A percentile compares a stretch with the other conserved stretches of the same genome.
Evolutionary conservation across 2,888 invertebrate genomes (phyloP).

Genomic region (Xestia sexstrigata): DNA sequence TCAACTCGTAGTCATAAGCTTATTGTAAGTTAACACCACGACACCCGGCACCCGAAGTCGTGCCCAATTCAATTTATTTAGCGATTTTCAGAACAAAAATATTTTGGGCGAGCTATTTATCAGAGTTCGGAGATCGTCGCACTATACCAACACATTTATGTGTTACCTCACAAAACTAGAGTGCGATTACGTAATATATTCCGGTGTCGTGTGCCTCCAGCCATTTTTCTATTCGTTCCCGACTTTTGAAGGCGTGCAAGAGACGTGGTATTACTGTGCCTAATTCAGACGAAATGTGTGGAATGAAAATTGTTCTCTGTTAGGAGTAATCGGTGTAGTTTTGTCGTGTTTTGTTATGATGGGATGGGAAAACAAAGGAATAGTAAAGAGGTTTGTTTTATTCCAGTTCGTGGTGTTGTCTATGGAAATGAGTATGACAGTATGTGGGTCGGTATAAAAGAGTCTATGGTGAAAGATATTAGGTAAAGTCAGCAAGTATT

Average conservation of each 20-base stretch:
- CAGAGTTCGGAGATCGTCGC: conserved; percentile 81
- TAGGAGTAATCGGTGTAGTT: conserved; percentile 64
- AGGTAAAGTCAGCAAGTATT: too few species aligned
- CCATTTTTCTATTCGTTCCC: conserved; percentile 85
- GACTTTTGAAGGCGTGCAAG: conserved; percentile 74
- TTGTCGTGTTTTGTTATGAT: conserved; percentile 35
- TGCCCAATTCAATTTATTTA: conserved; percentile 85
- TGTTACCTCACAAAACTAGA: conserved; percentile 82
- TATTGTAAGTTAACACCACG: conserved; percentile 75
- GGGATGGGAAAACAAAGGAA: conserved; percentile 46
- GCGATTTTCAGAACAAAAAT: conserved; percentile 84
- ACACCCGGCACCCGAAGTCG: conserved; percentile 66
- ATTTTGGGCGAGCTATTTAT: conserved; percentile 84
- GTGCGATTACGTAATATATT: conserved; percentile 88
- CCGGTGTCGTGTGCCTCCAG: conserved; percentile 83
- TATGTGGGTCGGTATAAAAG: not conserved
- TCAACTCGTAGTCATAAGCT: conserved; percentile 70
- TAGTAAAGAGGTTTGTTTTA: conserved; percentile 31
- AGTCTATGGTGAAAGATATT: not conserved
- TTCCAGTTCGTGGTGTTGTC: conserved; percentile 3
- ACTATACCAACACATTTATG: conserved; percentile 85
- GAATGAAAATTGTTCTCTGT: conserved; percentile 69
- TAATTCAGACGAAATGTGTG: conserved; percentile 75
- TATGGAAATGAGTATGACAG: conserved; percentile 14
- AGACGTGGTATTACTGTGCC: conserved; percentile 75